Evolutionary conservation across 2,113 vertebrate genomes (phyloP).

Genomic region (Bungarus multicinctus): DNA sequence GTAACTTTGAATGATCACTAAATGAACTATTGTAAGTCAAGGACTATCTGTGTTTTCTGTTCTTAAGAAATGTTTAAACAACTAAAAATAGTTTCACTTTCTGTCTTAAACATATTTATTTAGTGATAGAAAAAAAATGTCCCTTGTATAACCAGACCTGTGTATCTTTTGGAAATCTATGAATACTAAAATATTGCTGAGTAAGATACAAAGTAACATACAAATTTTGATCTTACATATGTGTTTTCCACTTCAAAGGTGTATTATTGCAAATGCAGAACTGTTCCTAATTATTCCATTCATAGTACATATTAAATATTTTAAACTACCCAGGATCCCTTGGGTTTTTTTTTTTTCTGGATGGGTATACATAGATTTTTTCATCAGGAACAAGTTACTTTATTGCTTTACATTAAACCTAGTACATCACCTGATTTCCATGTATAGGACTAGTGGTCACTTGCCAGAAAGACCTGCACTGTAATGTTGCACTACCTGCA

Average conservation of each 20-base stretch:
- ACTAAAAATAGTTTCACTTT: slow-evolving; percentile 23
- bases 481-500: not conserved
- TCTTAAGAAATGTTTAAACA: not conserved
- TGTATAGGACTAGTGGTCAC: not conserved
- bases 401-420: not conserved
- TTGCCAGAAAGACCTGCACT: not conserved
- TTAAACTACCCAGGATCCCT: not conserved
- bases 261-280: slow-evolving; percentile 1
- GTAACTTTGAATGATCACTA: no score
- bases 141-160: not conserved
- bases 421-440: not conserved
- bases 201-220: slow-evolving; percentile 9
- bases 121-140: slow-evolving; percentile 24
- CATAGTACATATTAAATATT: not conserved
- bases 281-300: not conserved
- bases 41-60: not conserved
- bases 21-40: no score
- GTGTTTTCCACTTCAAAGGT: not conserved
- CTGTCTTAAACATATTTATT: slow-evolving; percentile 34
- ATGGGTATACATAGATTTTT: no score
- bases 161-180: slow-evolving; percentile 24
- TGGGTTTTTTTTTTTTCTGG: not conserved
- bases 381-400: not conserved
- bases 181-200: slow-evolving; percentile 23
- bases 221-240: not conserved